Evolutionary conservation across 2,113 vertebrate species (phyloP), one percentile per base, ranked within the genome.

Genomic region (Mystacornis crossleyi): DNA sequence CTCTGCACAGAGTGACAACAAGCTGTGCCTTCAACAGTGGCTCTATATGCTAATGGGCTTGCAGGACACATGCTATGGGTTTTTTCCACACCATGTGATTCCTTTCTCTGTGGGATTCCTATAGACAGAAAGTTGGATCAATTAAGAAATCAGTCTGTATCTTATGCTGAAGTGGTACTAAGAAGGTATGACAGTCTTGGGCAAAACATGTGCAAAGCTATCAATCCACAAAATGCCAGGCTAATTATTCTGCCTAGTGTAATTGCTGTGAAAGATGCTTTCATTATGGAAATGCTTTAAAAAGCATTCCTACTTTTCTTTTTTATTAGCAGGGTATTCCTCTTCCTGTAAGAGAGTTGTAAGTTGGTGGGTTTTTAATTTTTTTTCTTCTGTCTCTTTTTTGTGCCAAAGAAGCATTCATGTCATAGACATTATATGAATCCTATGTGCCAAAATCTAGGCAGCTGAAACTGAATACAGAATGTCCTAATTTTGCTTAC

Each of bases 171-270:
- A 73, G 42, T 74, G 31, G 24, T 71, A 45, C 38, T 82, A 72
- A 86, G 67, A 58, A 75, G 10, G 29, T 91, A 36, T 48, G 77
- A 72, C 61, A 89, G 47, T 85, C 60, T 82, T 83, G 71, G 45
- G 51, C 74, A 81, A 96, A 89, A 87, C 25, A 64, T 64, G 25
- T 2, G 2, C 64, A 78, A 92, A 93, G 40, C 26, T 88, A 77
- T 90, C 70, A 80, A 33, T 86, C 51, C 14, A 14, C 18, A 86
- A 89, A 91, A 81, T 83, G 36, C 51, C 61, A 66, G 51, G 38
- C 33, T 90, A 90, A 88, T 92, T 90, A 89, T 90, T 90, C 54
- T 77, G 36, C 55, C 60, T 78, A 23, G n/a, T 82, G 11, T 75
- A 90, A 91, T 61, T 90, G 60, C 47, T 88, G 51, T 94, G 40